Conservation (phyloP, 2,797 vertebrate species). For the Trichosurus vulpecula region DNA sequence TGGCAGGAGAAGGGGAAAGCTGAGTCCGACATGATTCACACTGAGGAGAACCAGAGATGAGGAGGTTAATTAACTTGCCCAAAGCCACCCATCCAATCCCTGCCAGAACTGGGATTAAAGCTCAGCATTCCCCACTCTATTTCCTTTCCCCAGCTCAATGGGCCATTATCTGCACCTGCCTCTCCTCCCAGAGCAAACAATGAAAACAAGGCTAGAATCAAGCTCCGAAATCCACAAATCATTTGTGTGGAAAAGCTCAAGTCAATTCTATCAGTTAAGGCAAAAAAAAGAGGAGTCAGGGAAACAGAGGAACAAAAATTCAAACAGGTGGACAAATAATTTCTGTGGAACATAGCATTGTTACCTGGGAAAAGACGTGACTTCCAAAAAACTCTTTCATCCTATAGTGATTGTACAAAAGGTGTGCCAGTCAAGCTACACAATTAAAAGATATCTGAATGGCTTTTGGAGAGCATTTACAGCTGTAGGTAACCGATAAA, state of each 20-base stretch:
- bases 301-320: not conserved
- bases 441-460: not conserved
- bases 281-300: too few species aligned
- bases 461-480: not conserved
- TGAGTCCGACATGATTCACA: not conserved
- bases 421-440: not conserved
- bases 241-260: not conserved
- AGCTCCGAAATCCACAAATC: not conserved
- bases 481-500: not conserved
- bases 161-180: not conserved
- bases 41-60: conserved; percentile 2
- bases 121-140: conserved; percentile 10
- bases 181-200: not conserved
- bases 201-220: not conserved
- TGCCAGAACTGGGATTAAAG: not conserved
- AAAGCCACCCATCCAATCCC: not conserved
- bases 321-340: not conserved
- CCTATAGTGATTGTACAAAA: not conserved
- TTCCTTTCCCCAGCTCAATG: not conserved
- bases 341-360: not conserved
- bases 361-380: not conserved
- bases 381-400: not conserved
- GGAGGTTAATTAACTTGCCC: not conserved
- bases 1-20: not conserved
- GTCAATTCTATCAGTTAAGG: not conserved